Base-by-base conservation (phyloP, 2,113 vertebrate genomes). In the Salvelinus fontinalis region DNA sequence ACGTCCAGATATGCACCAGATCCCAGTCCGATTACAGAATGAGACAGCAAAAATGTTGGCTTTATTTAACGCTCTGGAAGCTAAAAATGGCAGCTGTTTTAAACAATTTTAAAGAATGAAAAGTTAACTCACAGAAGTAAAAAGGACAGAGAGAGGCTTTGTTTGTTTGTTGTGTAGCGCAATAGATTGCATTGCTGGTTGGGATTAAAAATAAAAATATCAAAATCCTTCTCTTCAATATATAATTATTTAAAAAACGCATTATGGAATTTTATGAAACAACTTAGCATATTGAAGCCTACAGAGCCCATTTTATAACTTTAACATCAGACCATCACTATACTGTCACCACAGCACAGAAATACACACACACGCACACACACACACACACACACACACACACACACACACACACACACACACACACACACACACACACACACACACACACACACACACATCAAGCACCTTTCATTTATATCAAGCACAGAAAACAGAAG, bases 401-500 rank as follows among this genome's bases (percentile, higher is more conserved):
- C 13, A 59, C 44, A 79, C 48, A 9, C 8, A 11, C 48, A 9
- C 48, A 49, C 12, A 11, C 12, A 49, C 48, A 49, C 13, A 69
- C 44, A 79, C 48, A 49, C 8, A 12, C 48, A 49, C 48, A 49
- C 13, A 12, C 13, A 49, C 48, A 13, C 6, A 70, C 44, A 79
- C 49, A 51, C 11, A 14, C 3, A 51, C 49, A 51, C 4, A 14
- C 14, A 51, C 49, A 51, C 7, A 70, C 48, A 79, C 49, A 51
- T 4, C 49, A 51, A 51, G 14, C n/a, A 71, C 29, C 9, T 39
- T 39, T 39, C 8, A 51, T 44, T 44, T 7, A 67, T 26, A 75
- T 83, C 75, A 87, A 84, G 80, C 68, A 83, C 74, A 81, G 70
- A 81, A 74, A 78, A 16, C n/a, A 16, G n/a, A 77, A 76, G 71